Evolutionary conservation across 2,888 invertebrate genomes (phyloP).

Genomic region (Erebia aethiops): DNA sequence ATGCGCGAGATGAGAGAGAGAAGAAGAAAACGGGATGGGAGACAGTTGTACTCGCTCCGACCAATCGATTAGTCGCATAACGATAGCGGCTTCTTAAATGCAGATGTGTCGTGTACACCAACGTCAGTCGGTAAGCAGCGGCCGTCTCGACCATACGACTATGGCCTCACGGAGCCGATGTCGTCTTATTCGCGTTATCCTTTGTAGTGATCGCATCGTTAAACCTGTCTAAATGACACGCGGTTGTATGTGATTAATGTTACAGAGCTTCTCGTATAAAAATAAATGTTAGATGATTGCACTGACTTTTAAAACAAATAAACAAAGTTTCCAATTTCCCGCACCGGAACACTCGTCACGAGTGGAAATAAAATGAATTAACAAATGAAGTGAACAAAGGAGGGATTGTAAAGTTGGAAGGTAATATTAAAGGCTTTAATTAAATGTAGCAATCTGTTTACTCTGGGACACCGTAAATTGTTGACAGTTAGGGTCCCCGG

Average conservation of each 20-base stretch:
- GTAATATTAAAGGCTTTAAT: slow-evolving; percentile 51
- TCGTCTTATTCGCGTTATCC: slow-evolving; percentile 56
- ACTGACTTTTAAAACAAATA: slow-evolving; percentile 32
- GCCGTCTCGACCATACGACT: slow-evolving; percentile 64
- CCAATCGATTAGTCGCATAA: slow-evolving; percentile 84
- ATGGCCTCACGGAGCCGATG: slow-evolving; percentile 57
- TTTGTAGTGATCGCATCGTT: slow-evolving; percentile 63
- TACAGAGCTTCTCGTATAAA: slow-evolving; percentile 43
- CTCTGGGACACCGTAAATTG: slow-evolving; percentile 38
- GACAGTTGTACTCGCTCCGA: slow-evolving; percentile 77
- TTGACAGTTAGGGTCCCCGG: slow-evolving; percentile 32
- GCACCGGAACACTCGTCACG: slow-evolving; percentile 52
- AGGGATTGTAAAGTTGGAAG: slow-evolving; percentile 68
- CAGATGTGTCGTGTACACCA: slow-evolving; percentile 80
- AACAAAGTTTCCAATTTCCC: slow-evolving; percentile 36
- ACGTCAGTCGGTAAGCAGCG: slow-evolving; percentile 78
- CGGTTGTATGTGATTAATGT: slow-evolving; percentile 54
- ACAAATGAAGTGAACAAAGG: slow-evolving; percentile 76
- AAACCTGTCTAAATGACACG: slow-evolving; percentile 56
- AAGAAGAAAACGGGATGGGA: slow-evolving; percentile 60
- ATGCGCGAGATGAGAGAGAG: slow-evolving; percentile 70
- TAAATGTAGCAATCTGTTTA: slow-evolving; percentile 35
- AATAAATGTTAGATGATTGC: slow-evolving; percentile 28
- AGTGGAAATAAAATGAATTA: slow-evolving; percentile 57
- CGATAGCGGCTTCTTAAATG: slow-evolving; percentile 83